These are phyloP conservation scores for Drosophila sechellia DNA, from an alignment of 1,140 invertebrate genomes.

Conservation along the genomic window DNA sequence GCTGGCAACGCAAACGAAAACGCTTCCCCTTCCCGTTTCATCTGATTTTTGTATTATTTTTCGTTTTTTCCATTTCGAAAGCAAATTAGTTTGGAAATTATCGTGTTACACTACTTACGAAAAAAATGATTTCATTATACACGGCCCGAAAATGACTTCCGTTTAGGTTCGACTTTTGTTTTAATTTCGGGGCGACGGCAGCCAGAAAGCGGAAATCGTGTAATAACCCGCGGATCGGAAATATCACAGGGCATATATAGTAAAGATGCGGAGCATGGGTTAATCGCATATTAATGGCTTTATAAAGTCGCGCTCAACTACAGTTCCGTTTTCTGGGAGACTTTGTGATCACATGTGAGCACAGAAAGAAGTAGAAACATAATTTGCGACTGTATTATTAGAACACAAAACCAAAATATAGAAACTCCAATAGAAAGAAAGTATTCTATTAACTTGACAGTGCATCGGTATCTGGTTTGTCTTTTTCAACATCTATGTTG, in stretches of 20 bases:
- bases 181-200: slow-evolving; percentile 53
- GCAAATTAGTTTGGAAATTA: slow-evolving; percentile 63
- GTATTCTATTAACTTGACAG: too few relatives aligned
- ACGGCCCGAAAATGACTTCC: slow-evolving; percentile 74
- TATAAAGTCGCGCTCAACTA: slow-evolving; percentile 53
- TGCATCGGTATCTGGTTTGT: too few relatives aligned
- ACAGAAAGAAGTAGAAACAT: not conserved
- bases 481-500: too few relatives aligned
- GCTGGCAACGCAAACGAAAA: slow-evolving; percentile 31
- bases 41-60: not conserved
- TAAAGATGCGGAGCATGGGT: slow-evolving; percentile 30
- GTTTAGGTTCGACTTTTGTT: slow-evolving; percentile 77
- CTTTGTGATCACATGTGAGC: not conserved
- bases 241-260: slow-evolving; percentile 23
- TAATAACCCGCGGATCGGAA: slow-evolving; percentile 72
- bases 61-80: slow-evolving; percentile 43
- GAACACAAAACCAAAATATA: too few relatives aligned
- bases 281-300: slow-evolving; percentile 78
- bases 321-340: slow-evolving; percentile 21
- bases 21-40: slow-evolving; percentile 64
- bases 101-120: slow-evolving; percentile 50
- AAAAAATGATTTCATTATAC: slow-evolving; percentile 70
- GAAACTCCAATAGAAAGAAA: too few relatives aligned
- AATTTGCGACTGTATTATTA: not conserved
- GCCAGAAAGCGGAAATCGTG: slow-evolving; percentile 72